These are phyloP conservation scores for Podarcis cretensis DNA, from an alignment of 2,113 vertebrate species.

Conservation along the genomic window DNA sequence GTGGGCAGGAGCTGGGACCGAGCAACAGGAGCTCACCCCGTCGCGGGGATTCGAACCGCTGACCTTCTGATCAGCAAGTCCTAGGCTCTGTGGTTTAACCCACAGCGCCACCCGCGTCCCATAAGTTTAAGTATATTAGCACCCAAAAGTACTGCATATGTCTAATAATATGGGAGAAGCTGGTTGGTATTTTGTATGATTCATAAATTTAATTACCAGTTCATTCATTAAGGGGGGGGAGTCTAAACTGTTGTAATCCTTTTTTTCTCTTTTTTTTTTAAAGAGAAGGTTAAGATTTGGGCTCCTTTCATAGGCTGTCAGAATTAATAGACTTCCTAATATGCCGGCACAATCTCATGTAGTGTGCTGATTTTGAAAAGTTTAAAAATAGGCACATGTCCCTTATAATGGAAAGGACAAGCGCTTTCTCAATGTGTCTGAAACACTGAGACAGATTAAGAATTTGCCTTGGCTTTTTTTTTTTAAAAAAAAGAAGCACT, in stretches of 20 bases:
- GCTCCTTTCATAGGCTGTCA: conserved; percentile 64
- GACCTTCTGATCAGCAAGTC: no score
- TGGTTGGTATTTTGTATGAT: conserved; percentile 51
- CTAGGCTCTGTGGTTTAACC: no score
- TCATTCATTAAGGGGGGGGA: conserved; percentile 40
- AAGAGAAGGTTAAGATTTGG: conserved; percentile 25
- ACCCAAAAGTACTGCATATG: conserved; percentile 28
- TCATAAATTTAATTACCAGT: conserved; percentile 64
- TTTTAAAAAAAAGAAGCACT: no score
- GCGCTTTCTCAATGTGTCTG: conserved; percentile 14
- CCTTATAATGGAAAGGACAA: conserved; percentile 2
- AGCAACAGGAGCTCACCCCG: no score
- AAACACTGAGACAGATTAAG: accelerated
- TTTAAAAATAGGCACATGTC: conserved; percentile 40
- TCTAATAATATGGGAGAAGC: conserved; percentile 44
- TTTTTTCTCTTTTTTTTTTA: background rate
- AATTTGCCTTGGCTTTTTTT: background rate
- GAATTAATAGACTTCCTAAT: conserved; percentile 19
- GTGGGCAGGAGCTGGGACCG: no score
- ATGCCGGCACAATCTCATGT: conserved; percentile 32
- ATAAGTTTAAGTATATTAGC: conserved; percentile 9
- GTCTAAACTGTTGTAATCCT: conserved; percentile 40
- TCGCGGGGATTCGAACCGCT: no score
- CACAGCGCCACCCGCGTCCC: no score
- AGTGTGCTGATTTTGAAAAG: conserved; percentile 14